Evolutionary conservation across 2,888 invertebrate species (phyloP).

Genomic region (Apamea sordens): DNA sequence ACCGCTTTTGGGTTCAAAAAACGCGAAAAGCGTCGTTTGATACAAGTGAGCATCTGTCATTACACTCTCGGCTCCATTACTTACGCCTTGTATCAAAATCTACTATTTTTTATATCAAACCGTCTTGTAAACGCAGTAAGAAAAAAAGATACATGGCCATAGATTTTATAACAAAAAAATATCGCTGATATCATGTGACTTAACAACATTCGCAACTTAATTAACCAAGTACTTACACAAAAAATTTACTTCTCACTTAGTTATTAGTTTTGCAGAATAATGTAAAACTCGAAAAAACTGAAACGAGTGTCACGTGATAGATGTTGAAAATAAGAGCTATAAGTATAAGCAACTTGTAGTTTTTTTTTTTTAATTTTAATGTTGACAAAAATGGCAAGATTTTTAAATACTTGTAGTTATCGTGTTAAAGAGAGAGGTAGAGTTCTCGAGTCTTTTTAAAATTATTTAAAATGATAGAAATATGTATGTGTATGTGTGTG

Average conservation of each 20-base stretch:
- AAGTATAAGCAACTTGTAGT: no score
- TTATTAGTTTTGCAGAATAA: constrained; percentile 4
- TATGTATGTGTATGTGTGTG: no score
- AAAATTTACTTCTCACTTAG: neutral
- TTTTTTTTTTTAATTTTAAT: no score
- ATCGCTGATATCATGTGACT: constrained; percentile 16
- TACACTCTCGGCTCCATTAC: neutral
- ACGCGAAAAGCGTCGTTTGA: neutral
- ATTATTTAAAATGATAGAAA: no score
- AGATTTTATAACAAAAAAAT: constrained; percentile 6
- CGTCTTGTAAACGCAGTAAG: neutral
- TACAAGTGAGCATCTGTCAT: neutral
- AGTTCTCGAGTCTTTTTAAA: no score
- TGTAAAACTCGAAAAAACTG: neutral
- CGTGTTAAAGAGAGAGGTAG: no score
- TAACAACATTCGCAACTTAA: constrained; percentile 8
- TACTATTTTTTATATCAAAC: neutral
- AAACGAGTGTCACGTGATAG: neutral
- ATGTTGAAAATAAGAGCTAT: neutral
- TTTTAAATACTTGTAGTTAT: no score
- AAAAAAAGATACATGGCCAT: neutral
- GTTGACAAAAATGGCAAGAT: no score
- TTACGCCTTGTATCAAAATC: neutral
- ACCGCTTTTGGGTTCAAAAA: neutral
- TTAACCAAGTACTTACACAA: neutral